These are phyloP conservation scores for Drosophila falleni DNA, from an alignment of 2,888 invertebrate genomes.

Conservation along the genomic window DNA sequence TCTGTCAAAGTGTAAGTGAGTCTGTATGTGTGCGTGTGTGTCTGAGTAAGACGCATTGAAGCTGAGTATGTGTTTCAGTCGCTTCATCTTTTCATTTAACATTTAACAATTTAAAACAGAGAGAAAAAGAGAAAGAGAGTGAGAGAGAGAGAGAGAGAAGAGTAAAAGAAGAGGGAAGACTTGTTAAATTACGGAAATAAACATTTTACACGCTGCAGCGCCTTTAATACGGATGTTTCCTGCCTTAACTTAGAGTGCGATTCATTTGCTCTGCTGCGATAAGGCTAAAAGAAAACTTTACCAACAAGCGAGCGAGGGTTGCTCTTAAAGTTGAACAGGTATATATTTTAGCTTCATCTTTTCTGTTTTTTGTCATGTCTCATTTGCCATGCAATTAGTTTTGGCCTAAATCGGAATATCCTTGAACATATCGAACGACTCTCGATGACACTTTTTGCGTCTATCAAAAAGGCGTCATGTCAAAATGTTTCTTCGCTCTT, in stretches of 20 bases:
- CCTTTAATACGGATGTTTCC: slow-evolving; percentile 55
- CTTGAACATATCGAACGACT: slow-evolving; percentile 31
- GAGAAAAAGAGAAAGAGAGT: background rate
- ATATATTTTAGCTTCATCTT: background rate
- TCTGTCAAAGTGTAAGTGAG: background rate
- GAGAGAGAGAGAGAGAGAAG: background rate
- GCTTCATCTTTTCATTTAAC: slow-evolving; percentile 32
- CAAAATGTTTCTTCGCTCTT: slow-evolving; percentile 61
- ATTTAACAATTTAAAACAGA: slow-evolving; percentile 55
- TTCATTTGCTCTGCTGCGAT: slow-evolving; percentile 62
- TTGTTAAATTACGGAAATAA: slow-evolving; percentile 71
- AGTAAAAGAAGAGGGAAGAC: background rate
- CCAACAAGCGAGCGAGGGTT: slow-evolving; percentile 40
- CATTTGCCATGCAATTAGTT: background rate
- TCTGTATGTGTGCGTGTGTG: slow-evolving; percentile 11
- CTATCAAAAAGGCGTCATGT: slow-evolving; percentile 69
- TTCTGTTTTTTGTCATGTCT: background rate
- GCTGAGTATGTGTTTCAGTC: slow-evolving; percentile 28
- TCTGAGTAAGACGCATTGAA: too few species aligned
- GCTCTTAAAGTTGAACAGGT: slow-evolving; percentile 7
- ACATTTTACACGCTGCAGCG: slow-evolving; percentile 67
- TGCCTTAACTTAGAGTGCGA: slow-evolving; percentile 16
- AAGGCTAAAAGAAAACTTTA: slow-evolving; percentile 55
- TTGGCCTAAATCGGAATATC: background rate
- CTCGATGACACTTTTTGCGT: slow-evolving; percentile 50